These are phyloP conservation scores for Tiaroga cobitis DNA, from an alignment of 2,797 vertebrate species.

Conservation along the genomic window DNA sequence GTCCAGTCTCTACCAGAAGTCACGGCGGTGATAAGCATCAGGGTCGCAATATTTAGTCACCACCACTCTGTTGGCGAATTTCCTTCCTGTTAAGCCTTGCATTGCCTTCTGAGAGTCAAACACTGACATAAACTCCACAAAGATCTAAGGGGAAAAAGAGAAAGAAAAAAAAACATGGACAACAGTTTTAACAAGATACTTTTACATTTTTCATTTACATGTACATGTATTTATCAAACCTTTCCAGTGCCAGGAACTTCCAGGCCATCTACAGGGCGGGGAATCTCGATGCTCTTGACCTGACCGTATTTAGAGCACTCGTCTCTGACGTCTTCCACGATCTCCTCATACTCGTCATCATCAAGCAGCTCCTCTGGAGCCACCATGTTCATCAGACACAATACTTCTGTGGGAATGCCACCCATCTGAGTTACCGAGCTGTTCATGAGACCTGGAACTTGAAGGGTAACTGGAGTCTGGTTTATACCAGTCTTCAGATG, in stretches of 20 bases:
- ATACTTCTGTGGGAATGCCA: conserved; percentile 89
- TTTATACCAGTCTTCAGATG: conserved; percentile 87
- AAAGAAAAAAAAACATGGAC: neutral
- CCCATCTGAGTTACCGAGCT: conserved; percentile 92
- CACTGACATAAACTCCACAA: conserved; percentile 93
- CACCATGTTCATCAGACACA: conserved; percentile 97
- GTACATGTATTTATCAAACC: conserved; percentile 68
- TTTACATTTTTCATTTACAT: neutral
- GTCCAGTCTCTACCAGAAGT: conserved; percentile 87
- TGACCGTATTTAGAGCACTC: conserved; percentile 93
- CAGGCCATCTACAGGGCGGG: conserved; percentile 89
- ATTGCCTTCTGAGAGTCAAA: conserved; percentile 96
- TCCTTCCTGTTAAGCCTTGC: conserved; percentile 92
- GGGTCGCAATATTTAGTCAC: conserved; percentile 96
- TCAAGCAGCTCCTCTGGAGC: conserved; percentile 91
- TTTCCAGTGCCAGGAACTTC: conserved; percentile 92
- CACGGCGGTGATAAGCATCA: conserved; percentile 91
- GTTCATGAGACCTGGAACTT: conserved; percentile 90
- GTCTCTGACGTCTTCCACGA: conserved; percentile 90
- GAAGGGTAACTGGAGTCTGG: conserved; percentile 92
- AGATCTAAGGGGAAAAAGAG: conserved; percentile 77
- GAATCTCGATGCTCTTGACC: conserved; percentile 94
- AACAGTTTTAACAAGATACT: neutral
- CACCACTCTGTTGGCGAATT: conserved; percentile 94
- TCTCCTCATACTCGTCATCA: conserved; percentile 93